Base-by-base conservation (phyloP, 2,797 vertebrate genomes). In the Siniperca obscura region DNA sequence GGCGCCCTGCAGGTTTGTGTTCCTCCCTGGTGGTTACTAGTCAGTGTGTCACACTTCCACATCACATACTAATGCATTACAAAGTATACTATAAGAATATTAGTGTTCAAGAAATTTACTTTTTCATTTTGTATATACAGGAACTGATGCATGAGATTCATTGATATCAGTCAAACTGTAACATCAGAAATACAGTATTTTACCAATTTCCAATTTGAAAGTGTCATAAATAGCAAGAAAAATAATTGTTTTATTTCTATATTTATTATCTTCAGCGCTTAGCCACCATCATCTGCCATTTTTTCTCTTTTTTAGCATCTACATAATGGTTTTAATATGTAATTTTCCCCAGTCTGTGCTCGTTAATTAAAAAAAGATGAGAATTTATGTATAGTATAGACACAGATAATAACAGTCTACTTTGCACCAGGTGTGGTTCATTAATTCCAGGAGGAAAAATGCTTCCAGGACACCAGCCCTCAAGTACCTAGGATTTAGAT, bases 1-100 rank as follows among this genome's bases (percentile, higher is more conserved):
- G 13, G 68, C 76, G 61, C 81, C 75, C 81, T 79, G 80, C 85
- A 85, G 83, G 70, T 84, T 83, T 87, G 68, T 65, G 62, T 83
- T 84, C 30, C 65, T 83, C 81, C 68, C 76, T 30, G 60, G 55
- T 66, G 75, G 69, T 61, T 75, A 50, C n/a, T 8, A 71, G 56
- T 76, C 52, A 52, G 3, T 44, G 84, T 87, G 85, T 61, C 83
- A 88, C 74, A 80, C 53, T 90, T 90, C 3, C 46, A 79, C 71
- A 50, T 36, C 30, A 65, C 48, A 65, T n/a, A 44, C 19, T 3
- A 55, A 66, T 56, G 34, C 19, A 69, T 74, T 42, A 70, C 14
- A 69, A 72, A 60, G 16, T 64, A 53, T 4, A 42, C n/a, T 57
- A 44, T 30, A 38, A 65, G 16, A 61, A 40, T 25, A 27, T 12